Conservation (phyloP, 2,113 vertebrate genomes). For the Gopherus flavomarginatus region DNA sequence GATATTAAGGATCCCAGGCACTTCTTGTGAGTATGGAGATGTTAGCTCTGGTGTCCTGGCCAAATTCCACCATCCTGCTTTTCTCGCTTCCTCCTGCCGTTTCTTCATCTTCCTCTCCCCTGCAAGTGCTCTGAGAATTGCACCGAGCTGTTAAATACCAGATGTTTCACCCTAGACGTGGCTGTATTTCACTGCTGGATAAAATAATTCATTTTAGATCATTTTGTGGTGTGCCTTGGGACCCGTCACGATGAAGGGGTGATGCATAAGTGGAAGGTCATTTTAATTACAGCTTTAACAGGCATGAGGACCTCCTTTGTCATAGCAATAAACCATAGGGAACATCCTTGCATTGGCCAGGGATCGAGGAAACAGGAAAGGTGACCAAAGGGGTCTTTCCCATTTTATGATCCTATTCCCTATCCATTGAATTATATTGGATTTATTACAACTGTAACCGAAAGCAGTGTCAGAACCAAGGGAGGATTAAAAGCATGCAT, state of each 20-base stretch:
- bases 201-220: background rate
- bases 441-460: conserved; percentile 72
- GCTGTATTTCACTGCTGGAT: fast-evolving
- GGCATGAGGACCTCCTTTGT: background rate
- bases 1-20: fast-evolving
- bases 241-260: fast-evolving
- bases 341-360: background rate
- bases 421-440: conserved; percentile 44
- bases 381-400: conserved; percentile 2
- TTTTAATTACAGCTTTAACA: background rate
- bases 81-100: background rate
- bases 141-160: background rate
- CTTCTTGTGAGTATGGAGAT: background rate
- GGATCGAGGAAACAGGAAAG: fast-evolving
- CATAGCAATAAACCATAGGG: background rate
- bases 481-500: conserved; percentile 74
- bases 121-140: fast-evolving
- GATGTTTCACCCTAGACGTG: background rate
- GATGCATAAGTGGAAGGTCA: background rate
- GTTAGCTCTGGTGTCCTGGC: background rate
- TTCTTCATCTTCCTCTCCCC: background rate
- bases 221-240: background rate
- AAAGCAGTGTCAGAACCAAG: conserved; percentile 52
- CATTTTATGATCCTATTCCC: conserved; percentile 41
- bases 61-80: background rate